phyloP scores from a whole-genome alignment of 2,113 vertebrate genomes.

The Pristiophorus japonicus region DNA sequence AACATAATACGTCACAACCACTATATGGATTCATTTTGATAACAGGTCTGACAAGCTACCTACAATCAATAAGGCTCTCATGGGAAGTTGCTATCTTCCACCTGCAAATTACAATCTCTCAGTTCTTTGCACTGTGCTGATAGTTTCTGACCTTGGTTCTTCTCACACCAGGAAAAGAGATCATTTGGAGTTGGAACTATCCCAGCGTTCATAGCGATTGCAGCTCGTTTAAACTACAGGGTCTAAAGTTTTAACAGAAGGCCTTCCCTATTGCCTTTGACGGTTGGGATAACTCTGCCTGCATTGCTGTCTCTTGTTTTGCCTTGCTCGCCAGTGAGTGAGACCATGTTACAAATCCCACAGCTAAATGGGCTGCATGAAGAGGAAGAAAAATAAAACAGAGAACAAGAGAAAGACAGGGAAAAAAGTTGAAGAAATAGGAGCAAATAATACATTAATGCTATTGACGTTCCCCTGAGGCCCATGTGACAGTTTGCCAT shows the following conservation, averaged over 20 bases:
- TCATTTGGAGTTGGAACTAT: neutral
- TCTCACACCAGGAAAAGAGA: neutral
- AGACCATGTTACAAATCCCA: neutral
- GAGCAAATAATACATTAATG: neutral
- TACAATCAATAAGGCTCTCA: neutral
- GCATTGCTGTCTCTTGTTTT: neutral
- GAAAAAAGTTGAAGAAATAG: neutral
- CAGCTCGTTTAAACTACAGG: neutral
- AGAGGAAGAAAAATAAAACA: neutral
- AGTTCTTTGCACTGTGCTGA: neutral
- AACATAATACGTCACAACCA: neutral
- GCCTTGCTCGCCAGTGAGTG: neutral
- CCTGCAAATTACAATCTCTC: neutral
- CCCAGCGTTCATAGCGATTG: neutral
- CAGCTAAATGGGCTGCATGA: neutral
- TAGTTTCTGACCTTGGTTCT: neutral
- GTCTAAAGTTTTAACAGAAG: neutral
- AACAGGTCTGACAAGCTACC: neutral
- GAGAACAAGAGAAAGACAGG: neutral
- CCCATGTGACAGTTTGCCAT: neutral
- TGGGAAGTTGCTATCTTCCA: neutral
- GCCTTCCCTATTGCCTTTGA: neutral
- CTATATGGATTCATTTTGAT: neutral
- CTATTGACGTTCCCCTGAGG: neutral
- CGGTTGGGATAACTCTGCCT: neutral